A percentile compares a stretch with the other conserved stretches of the same genome.
Evolutionary conservation across 2,888 invertebrate genomes (phyloP).

Genomic region (Sicus ferrugineus): DNA sequence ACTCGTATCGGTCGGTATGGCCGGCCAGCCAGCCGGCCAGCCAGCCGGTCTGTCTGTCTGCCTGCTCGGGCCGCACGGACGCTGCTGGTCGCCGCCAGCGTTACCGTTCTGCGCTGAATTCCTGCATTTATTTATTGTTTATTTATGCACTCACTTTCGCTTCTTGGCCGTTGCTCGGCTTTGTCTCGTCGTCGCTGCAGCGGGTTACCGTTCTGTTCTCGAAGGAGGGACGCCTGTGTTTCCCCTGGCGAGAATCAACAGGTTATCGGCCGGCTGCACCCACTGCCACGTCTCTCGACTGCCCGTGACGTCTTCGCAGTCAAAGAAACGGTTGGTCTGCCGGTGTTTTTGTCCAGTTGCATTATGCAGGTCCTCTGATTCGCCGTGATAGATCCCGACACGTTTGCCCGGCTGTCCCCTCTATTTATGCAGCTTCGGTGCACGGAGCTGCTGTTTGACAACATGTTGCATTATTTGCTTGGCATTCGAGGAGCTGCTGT

Average conservation of each 20-base stretch:
- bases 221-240: background rate
- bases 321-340: background rate
- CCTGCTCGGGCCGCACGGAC: no score
- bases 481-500: background rate
- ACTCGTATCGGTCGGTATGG: no score
- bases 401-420: background rate
- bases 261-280: background rate
- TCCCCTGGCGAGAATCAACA: background rate
- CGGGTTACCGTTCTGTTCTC: background rate
- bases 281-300: background rate
- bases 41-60: slow-evolving; percentile 1
- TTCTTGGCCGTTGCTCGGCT: background rate
- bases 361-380: background rate
- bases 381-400: slow-evolving; percentile 10
- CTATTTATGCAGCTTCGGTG: background rate
- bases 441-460: background rate
- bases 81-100: background rate
- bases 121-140: slow-evolving; percentile 14
- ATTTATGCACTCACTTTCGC: slow-evolving; percentile 27
- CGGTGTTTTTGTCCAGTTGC: background rate
- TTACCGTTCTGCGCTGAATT: background rate
- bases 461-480: background rate
- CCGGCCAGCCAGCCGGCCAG: background rate
- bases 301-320: background rate
- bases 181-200: background rate